Percentiles rank a stretch among this genome's conserved stretches.
Evolutionary conservation across 2,113 vertebrate genomes (phyloP).

Genomic region (Coturnix japonica): DNA sequence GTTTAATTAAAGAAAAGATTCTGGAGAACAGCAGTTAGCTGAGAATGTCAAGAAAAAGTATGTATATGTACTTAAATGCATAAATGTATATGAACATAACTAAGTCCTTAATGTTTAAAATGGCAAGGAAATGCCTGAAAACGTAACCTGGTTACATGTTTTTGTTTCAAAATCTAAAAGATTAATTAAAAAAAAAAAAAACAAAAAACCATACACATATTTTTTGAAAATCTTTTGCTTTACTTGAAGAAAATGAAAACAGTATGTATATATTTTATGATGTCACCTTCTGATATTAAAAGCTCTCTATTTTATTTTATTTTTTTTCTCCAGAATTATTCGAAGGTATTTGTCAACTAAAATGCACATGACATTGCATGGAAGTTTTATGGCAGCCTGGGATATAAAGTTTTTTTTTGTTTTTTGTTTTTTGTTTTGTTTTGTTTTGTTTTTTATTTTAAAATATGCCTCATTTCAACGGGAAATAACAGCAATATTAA

Average conservation of each 20-base stretch:
- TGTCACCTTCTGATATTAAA: not conserved
- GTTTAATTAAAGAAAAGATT: not conserved
- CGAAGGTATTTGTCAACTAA: not conserved
- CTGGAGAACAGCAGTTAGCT: not conserved
- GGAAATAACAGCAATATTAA: fast-evolving
- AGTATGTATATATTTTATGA: no score
- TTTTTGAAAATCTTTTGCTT: not conserved
- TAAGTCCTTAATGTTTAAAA: not conserved
- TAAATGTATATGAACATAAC: no score
- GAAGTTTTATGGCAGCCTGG: fast-evolving
- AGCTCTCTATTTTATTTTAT: not conserved
- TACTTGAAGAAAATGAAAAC: not conserved
- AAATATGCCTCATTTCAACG: fast-evolving
- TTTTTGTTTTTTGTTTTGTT: no score
- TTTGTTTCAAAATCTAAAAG: not conserved
- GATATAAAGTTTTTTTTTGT: no score
- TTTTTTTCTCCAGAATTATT: not conserved
- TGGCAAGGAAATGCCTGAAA: not conserved
- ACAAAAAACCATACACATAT: no score
- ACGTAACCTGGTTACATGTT: not conserved
- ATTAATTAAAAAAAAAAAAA: not conserved
- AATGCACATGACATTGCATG: fast-evolving
- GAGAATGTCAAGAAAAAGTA: not conserved
- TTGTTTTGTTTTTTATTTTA: not conserved
- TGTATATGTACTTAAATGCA: not conserved